Conservation (phyloP, 2,888 invertebrate species). For the Chrysopilus asiliformis region DNA sequence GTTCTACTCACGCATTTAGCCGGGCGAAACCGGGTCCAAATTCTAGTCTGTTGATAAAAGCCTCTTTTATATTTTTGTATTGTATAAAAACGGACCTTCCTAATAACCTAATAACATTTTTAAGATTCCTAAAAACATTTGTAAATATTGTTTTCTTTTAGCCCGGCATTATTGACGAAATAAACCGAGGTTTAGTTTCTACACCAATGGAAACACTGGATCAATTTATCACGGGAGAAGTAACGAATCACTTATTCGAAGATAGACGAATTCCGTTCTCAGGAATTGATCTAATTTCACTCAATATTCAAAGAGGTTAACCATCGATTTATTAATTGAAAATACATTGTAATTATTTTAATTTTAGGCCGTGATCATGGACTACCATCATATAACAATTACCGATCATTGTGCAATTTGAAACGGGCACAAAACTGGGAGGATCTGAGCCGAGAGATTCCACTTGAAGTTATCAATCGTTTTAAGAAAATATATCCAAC, state of each 20-base stretch:
- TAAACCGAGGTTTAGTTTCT: slow-evolving; percentile 69
- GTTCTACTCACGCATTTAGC: too few relatives aligned
- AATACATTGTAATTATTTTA: not conserved
- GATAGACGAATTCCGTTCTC: slow-evolving; percentile 80
- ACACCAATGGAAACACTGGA: slow-evolving; percentile 89
- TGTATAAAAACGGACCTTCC: slow-evolving; percentile 1
- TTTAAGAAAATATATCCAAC: slow-evolving; percentile 71
- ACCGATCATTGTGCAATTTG: slow-evolving; percentile 78
- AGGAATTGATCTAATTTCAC: slow-evolving; percentile 80
- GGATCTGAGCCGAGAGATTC: slow-evolving; percentile 75
- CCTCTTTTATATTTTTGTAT: not conserved
- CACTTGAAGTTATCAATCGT: slow-evolving; percentile 64
- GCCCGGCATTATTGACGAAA: slow-evolving; percentile 70
- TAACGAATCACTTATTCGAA: slow-evolving; percentile 90
- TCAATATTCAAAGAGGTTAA: slow-evolving; percentile 69
- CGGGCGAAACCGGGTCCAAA: too few relatives aligned
- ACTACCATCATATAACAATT: slow-evolving; percentile 77
- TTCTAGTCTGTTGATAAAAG: too few relatives aligned
- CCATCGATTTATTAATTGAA: not conserved
- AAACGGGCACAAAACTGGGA: slow-evolving; percentile 74
- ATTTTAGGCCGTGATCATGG: slow-evolving; percentile 66
- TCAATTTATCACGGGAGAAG: slow-evolving; percentile 87
- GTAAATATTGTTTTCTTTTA: slow-evolving; percentile 32
- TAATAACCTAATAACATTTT: too few relatives aligned
- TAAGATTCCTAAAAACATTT: too few relatives aligned